Evolutionary conservation across 2,888 invertebrate genomes (phyloP), one percentile per base, ranked within the genome.

Genomic region (Julus scanicus): DNA sequence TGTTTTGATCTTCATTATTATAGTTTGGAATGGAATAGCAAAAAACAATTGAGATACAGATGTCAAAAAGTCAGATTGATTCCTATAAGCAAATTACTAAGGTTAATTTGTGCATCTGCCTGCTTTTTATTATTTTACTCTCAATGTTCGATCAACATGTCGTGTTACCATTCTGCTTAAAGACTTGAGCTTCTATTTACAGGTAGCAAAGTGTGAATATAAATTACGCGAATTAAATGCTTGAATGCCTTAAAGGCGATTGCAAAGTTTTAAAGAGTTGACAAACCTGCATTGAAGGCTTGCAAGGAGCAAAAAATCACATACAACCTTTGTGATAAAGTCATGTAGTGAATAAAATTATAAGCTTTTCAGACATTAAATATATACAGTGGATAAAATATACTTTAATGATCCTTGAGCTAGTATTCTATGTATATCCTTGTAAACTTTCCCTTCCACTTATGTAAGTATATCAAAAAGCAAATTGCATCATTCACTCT

Each of bases 271-370:
- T 29, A 29, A 29, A 71, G 29, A 29, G 20, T 71, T 29, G 71
- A 71, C 71, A 71, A 71, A 71, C 71, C 71, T 71, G 71, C 71
- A 20, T 9, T 20, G 71, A 71, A 71, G 71, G 71, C 29, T 71
- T 29, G 71, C 20, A 63, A 63, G 6, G 71, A 71, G 20, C 9
- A 63, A 63, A 71, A 71, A 29, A 71, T 71, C 1, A 71, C 71
- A 71, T 71, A 71, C 29, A 71, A 71, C 71, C 29, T 20, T 71
- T 71, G 71, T 71, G 71, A 71, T 71, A 71, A 29, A 20, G 29
- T 29, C 71, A 71, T 20, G 71, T 71, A 29, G 5, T 8, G 29
- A 71, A 71, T 71, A 71, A 71, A 71, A 71, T 71, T 71, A 71
- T 71, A 71, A 71, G 71, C 9, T 71, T 29, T 71, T 29, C 29